Conservation (phyloP, 2,888 invertebrate genomes). For the Epinotia nisella region DNA sequence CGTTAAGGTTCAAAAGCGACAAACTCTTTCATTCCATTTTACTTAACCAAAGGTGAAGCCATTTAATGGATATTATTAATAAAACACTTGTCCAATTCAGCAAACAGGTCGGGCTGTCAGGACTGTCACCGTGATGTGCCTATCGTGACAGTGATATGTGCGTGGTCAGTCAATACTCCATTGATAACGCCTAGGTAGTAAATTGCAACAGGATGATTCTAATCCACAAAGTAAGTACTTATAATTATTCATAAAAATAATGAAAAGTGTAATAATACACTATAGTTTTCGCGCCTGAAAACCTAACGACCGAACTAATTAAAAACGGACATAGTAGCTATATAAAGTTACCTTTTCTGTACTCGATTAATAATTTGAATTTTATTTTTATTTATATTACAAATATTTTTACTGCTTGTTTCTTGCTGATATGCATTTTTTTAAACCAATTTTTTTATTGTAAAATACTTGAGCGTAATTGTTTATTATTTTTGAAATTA, state of each 20-base stretch:
- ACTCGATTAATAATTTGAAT: too few relatives aligned
- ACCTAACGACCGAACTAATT: neutral
- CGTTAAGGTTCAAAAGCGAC: neutral
- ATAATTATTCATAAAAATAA: neutral
- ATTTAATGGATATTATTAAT: neutral
- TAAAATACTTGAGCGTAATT: too few relatives aligned
- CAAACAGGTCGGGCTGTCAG: constrained; percentile 16
- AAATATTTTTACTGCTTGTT: too few relatives aligned
- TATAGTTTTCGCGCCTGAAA: neutral
- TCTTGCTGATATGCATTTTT: too few relatives aligned
- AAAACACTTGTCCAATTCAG: constrained; percentile 23
- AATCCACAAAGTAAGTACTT: neutral
- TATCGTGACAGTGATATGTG: constrained; percentile 45
- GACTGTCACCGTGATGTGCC: constrained; percentile 22
- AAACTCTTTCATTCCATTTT: neutral
- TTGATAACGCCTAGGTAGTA: constrained; percentile 28
- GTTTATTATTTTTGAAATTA: too few relatives aligned
- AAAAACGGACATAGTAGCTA: too few relatives aligned
- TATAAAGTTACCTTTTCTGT: too few relatives aligned
- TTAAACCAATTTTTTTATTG: too few relatives aligned
- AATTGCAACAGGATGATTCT: constrained; percentile 24
- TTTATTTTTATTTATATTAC: too few relatives aligned
- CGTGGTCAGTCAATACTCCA: constrained; percentile 43
- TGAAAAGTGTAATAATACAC: neutral
- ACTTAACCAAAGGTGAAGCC: neutral